These are phyloP conservation scores for Tetragonisca angustula DNA, from an alignment of 2,888 invertebrate species.

Conservation along the genomic window DNA sequence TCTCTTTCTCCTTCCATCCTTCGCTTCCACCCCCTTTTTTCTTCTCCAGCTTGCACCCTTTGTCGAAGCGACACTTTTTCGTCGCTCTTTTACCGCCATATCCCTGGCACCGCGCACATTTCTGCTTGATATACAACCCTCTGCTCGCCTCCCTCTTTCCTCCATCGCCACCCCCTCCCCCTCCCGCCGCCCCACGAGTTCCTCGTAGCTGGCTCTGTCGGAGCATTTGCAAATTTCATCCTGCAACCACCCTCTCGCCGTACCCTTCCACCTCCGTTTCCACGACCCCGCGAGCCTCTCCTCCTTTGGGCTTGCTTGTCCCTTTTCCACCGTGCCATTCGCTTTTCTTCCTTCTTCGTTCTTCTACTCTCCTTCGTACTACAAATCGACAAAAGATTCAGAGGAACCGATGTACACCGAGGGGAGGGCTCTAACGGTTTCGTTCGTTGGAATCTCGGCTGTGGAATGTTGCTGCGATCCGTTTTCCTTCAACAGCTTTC, in stretches of 20 bases:
- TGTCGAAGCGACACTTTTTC: constrained; percentile 72
- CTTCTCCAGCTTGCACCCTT: constrained; percentile 59
- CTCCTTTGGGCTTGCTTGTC: background rate
- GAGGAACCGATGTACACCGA: constrained; percentile 48
- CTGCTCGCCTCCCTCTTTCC: too few species aligned
- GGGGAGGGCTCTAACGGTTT: constrained; percentile 24
- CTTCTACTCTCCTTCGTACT: background rate
- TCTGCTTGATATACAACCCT: constrained; percentile 60
- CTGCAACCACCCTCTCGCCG: constrained; percentile 17
- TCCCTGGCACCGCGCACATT: constrained; percentile 60
- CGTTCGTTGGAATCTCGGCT: constrained; percentile 42
- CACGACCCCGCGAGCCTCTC: background rate
- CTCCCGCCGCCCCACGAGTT: background rate
- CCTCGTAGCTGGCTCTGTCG: constrained; percentile 47
- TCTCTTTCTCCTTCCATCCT: constrained; percentile 19
- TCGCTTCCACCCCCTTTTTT: constrained; percentile 34
- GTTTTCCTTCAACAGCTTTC: constrained; percentile 13
- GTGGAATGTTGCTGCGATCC: constrained; percentile 47
- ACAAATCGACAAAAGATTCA: constrained; percentile 55
- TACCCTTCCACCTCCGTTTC: constrained; percentile 6
- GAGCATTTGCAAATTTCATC: constrained; percentile 66
- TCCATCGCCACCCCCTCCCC: too few species aligned
- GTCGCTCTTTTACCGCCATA: constrained; percentile 71
- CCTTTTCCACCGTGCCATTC: constrained; percentile 13
- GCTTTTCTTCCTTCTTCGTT: background rate